These are phyloP conservation scores for Chironomus tentans DNA, from an alignment of 2,888 invertebrate genomes.

Conservation along the genomic window DNA sequence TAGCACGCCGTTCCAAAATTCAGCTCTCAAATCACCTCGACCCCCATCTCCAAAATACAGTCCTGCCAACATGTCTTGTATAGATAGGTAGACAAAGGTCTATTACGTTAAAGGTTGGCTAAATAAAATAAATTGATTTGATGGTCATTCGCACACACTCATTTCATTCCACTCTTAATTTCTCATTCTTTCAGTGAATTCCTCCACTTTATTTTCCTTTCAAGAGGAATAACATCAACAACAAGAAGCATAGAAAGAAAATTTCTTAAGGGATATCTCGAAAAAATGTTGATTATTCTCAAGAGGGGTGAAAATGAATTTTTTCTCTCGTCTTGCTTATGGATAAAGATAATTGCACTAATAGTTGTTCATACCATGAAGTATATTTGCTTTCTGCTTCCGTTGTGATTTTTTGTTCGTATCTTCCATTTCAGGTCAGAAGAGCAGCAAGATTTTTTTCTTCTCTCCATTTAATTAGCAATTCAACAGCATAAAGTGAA, in stretches of 20 bases:
- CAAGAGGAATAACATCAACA: too few relatives aligned
- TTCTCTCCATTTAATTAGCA: not conserved
- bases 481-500: not conserved
- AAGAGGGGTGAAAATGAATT: conserved; percentile 17
- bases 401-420: not conserved
- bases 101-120: conserved; percentile 5
- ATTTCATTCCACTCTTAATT: conserved; percentile 1
- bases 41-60: too few relatives aligned
- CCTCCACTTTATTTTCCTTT: not conserved
- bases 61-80: too few relatives aligned
- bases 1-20: too few relatives aligned
- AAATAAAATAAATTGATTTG: conserved; percentile 25
- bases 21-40: too few relatives aligned
- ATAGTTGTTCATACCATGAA: conserved; percentile 5
- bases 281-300: conserved; percentile 13
- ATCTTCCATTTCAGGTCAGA: not conserved
- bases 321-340: not conserved
- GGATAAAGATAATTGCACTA: conserved; percentile 15
- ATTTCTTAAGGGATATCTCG: not conserved
- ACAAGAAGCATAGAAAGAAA: not conserved
- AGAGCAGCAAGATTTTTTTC: not conserved
- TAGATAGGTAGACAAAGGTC: not conserved
- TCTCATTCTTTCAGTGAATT: not conserved
- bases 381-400: conserved; percentile 6
- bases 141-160: not conserved